Conservation (phyloP, 2,888 invertebrate species). For the Drosophila mimetica region DNA sequence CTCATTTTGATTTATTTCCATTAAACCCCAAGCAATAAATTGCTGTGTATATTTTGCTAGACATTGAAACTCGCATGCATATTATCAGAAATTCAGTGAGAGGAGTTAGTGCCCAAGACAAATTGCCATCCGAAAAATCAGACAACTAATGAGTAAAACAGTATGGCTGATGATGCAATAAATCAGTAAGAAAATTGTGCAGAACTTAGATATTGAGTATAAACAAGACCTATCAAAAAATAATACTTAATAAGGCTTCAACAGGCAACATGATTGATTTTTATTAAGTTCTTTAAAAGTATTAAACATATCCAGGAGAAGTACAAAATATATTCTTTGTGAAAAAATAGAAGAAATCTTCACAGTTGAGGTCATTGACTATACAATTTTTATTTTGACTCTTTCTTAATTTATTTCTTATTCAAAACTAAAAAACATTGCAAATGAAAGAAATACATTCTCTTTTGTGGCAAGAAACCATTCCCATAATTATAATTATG, state of each 20-base stretch:
- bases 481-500: slow-evolving; percentile 40
- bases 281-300: neutral
- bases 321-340: neutral
- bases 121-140: slow-evolving; percentile 12
- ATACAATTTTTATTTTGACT: neutral
- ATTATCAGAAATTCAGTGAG: slow-evolving; percentile 19
- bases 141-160: slow-evolving; percentile 13
- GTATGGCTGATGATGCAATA: slow-evolving; percentile 29
- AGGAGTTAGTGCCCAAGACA: slow-evolving; percentile 6
- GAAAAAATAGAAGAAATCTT: neutral
- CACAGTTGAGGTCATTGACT: slow-evolving; percentile 24
- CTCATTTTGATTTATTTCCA: slow-evolving; percentile 66
- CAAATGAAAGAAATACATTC: slow-evolving; percentile 29
- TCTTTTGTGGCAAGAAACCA: slow-evolving; percentile 25
- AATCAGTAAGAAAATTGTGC: slow-evolving; percentile 1
- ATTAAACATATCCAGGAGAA: neutral
- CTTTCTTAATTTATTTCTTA: slow-evolving; percentile 10
- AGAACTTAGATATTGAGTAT: neutral
- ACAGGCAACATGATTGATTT: too few species aligned
- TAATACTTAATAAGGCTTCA: neutral
- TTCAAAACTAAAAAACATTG: slow-evolving; percentile 7
- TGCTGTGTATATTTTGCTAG: slow-evolving; percentile 29
- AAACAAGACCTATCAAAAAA: neutral
- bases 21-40: slow-evolving; percentile 44
- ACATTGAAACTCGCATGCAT: slow-evolving; percentile 13